phyloP scores from a whole-genome alignment of 2,113 vertebrate genomes.

The Sylvia atricapilla region DNA sequence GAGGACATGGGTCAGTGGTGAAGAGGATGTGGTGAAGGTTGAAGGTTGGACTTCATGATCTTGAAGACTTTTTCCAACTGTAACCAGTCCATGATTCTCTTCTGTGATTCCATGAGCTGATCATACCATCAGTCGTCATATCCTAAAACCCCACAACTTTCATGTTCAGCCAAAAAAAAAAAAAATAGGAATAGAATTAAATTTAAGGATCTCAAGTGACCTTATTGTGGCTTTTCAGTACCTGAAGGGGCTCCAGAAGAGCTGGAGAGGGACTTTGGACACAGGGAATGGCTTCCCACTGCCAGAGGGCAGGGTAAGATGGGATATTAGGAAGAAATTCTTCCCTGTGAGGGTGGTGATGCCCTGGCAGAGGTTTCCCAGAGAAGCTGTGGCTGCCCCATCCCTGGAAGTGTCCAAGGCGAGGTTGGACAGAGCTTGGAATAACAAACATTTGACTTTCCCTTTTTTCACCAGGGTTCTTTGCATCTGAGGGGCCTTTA shows the following conservation, averaged over 20 bases:
- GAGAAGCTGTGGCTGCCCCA: background rate
- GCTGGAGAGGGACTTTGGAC: background rate
- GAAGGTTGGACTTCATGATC: too few species aligned
- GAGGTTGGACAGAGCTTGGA: background rate
- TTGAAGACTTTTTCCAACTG: background rate
- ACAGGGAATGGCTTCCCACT: background rate
- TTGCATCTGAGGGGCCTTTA: background rate
- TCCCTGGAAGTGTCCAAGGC: background rate
- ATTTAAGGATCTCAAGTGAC: background rate
- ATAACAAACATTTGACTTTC: background rate
- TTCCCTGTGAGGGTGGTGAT: accelerated
- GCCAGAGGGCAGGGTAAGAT: background rate
- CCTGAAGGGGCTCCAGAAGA: background rate
- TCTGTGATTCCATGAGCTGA: background rate
- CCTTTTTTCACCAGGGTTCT: background rate
- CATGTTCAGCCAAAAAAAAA: background rate
- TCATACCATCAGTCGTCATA: background rate
- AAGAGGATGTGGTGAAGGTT: accelerated
- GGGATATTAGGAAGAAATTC: background rate
- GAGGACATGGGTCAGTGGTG: background rate
- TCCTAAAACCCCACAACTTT: background rate
- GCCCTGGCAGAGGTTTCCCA: accelerated
- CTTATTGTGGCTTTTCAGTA: background rate
- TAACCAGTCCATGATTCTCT: accelerated
- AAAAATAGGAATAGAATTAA: background rate